Conservation (phyloP, 2,888 invertebrate genomes). For the Plagodis pulveraria region DNA sequence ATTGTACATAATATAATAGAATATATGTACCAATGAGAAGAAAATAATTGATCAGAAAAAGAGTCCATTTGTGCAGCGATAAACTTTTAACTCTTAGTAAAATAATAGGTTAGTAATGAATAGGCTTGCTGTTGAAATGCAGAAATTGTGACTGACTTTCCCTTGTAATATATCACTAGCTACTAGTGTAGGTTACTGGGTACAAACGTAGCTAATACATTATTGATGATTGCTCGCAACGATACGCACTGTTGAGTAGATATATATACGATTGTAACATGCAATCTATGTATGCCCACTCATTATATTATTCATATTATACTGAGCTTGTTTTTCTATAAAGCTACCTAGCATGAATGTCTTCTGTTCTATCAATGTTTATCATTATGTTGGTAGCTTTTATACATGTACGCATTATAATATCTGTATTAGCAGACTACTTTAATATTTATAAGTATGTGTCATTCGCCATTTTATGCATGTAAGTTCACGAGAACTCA, state of each 20-base stretch:
- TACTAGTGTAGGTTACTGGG: slow-evolving; percentile 34
- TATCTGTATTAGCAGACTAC: no score
- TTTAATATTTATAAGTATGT: slow-evolving; percentile 4
- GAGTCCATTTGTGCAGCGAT: no score
- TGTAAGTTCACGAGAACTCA: slow-evolving; percentile 4
- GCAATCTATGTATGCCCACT: slow-evolving; percentile 50
- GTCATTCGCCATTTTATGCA: background rate
- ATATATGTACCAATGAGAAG: no score
- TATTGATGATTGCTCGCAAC: slow-evolving; percentile 50
- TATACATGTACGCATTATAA: no score
- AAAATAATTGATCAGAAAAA: no score
- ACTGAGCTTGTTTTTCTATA: background rate
- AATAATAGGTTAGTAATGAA: no score
- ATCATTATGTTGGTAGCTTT: no score
- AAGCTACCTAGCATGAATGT: background rate
- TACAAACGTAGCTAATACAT: slow-evolving; percentile 46
- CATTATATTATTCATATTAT: background rate
- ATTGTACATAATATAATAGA: no score
- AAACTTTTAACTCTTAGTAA: no score
- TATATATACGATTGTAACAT: slow-evolving; percentile 36
- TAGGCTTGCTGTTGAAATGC: slow-evolving; percentile 12
- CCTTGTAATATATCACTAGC: slow-evolving; percentile 26
- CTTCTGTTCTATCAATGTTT: no score
- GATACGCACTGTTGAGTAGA: slow-evolving; percentile 40
- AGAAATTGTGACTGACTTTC: slow-evolving; percentile 32